These are phyloP conservation scores for Chloebia gouldiae DNA, from an alignment of 2,113 vertebrate genomes.

Conservation along the genomic window DNA sequence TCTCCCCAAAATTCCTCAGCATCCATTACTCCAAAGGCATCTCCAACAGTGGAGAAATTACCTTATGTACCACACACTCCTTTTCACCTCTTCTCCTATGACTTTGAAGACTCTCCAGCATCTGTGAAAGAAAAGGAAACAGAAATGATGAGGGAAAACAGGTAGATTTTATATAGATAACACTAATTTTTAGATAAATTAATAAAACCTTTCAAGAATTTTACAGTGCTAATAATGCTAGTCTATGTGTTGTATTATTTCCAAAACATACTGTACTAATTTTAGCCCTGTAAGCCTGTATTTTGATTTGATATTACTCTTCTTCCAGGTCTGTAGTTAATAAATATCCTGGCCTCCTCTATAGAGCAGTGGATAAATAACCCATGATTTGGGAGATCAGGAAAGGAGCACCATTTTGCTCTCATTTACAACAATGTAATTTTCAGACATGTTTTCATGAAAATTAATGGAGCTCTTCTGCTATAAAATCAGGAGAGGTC, in stretches of 20 bases:
- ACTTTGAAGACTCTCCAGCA: conserved; percentile 81
- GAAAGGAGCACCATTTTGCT: neutral
- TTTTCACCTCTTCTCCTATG: conserved; percentile 90
- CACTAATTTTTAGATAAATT: neutral
- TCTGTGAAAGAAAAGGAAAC: conserved; percentile 72
- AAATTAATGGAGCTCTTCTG: neutral
- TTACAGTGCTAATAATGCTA: neutral
- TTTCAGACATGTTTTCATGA: neutral
- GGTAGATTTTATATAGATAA: conserved; percentile 70
- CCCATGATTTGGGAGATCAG: neutral
- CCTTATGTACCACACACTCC: conserved; percentile 90
- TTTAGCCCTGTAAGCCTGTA: neutral
- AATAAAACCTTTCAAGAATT: neutral
- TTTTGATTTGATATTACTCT: neutral
- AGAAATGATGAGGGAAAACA: conserved; percentile 76
- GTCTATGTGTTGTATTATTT: neutral
- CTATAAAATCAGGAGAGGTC: neutral
- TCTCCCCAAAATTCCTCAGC: conserved; percentile 67
- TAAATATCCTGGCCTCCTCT: neutral
- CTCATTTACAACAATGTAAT: neutral
- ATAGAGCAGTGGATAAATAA: neutral
- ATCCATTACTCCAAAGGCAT: conserved; percentile 70
- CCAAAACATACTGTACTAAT: neutral
- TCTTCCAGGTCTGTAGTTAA: neutral
- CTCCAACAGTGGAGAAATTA: conserved; percentile 75